Evolutionary conservation across 2,113 vertebrate genomes (phyloP), one percentile per base, ranked within the genome.

Genomic region (Ramphastos sulfuratus): DNA sequence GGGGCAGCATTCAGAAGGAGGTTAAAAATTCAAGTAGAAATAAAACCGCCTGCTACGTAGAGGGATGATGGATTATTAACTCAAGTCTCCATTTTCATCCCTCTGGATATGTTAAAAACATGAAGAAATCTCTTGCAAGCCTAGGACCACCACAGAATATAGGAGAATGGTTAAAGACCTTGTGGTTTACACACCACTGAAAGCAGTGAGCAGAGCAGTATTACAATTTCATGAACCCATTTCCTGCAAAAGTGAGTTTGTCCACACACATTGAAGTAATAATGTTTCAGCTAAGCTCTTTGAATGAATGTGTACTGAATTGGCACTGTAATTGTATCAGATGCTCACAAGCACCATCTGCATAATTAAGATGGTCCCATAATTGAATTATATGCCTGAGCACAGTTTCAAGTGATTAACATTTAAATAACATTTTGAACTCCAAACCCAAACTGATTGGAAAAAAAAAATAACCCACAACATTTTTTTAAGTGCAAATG

Each of bases 351-450:
- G 93, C 81, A 87, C 90, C 93, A 96, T 94, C 85, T 96, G 92
- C 83, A 90, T 93, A 96, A 96, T 96, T 92, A 96, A 96, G 94
- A 94, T 89, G 84, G 90, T 85, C 82, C 85, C 59, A 37, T 93
- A 95, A 94, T 85, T 94, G 89, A 96, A 96, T 94, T 94, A 96
- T 94, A 95, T 91, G 95, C 82, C 85, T 82, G 78, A 94, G 52
- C 65, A 93, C 84, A 92, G 80, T 91, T 95, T 96, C 94, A 95
- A 97, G 91, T 92, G 93, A 95, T 97, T 97, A 95, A 92, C 87
- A 95, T 94, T 94, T 92, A 95, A 97, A 94, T 86, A 95, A 94
- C 91, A 84, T 90, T 92, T 91, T 93, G 87, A 96, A 95, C 85
- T 96, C 63, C 59, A 78, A 90, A 89, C 30, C 35, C 64, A 82